These are phyloP conservation scores for Ormia ochracea DNA, from an alignment of 2,888 invertebrate species.

Conservation along the genomic window DNA sequence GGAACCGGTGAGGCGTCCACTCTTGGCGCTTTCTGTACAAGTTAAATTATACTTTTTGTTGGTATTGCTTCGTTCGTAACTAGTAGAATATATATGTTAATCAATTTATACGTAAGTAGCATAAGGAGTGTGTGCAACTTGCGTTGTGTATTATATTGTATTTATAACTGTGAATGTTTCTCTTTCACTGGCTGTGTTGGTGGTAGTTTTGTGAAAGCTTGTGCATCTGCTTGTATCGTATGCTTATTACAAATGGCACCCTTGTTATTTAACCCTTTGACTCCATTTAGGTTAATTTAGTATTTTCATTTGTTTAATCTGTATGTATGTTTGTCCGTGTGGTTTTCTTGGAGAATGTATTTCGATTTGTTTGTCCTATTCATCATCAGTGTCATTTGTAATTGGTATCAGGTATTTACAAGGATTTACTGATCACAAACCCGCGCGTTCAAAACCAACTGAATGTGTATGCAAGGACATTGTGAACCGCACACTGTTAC, in stretches of 20 bases:
- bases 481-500: not conserved
- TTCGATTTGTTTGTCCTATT: constrained; percentile 24
- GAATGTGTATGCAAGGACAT: not conserved
- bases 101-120: constrained; percentile 51
- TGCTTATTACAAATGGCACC: constrained; percentile 44
- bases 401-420: constrained; percentile 58
- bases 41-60: not conserved
- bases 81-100: constrained; percentile 49
- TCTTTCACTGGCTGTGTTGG: not conserved
- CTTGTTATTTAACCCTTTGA: constrained; percentile 61
- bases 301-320: constrained; percentile 53
- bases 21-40: not conserved
- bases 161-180: not conserved
- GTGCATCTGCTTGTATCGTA: not conserved
- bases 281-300: constrained; percentile 61
- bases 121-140: constrained; percentile 16
- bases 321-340: constrained; percentile 19
- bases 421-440: constrained; percentile 53
- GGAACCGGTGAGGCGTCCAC: not conserved
- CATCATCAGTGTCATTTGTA: constrained; percentile 60
- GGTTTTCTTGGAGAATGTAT: not conserved
- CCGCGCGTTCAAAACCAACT: constrained; percentile 3
- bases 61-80: constrained; percentile 52
- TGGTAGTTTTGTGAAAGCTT: not conserved
- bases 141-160: not conserved